A percentile compares a stretch with the other conserved stretches of the same genome.
These are phyloP conservation scores for Pygmarrhopalites habei DNA, from an alignment of 1,140 invertebrate species.

Conservation along the genomic window DNA sequence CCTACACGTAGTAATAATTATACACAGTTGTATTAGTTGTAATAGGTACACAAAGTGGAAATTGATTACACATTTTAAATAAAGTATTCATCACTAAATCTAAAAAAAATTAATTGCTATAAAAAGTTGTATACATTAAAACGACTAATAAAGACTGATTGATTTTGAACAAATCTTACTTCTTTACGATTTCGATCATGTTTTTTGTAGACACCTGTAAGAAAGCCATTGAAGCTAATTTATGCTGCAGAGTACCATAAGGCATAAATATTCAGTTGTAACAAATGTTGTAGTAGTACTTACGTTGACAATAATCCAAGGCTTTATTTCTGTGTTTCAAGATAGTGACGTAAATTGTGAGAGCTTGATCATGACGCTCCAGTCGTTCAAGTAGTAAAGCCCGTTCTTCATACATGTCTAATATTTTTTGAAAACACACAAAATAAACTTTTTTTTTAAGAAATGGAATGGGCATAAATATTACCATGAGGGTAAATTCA, in stretches of 20 bases:
- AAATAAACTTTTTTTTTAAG: no score
- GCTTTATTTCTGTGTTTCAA: constrained; percentile 73
- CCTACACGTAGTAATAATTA: no score
- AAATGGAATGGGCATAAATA: constrained; percentile 1
- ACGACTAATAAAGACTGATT: neutral
- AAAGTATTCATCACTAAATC: no score
- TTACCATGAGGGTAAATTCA: constrained; percentile 6
- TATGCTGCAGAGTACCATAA: no score
- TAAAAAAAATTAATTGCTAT: no score
- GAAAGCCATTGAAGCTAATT: neutral
- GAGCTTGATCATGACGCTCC: constrained; percentile 78
- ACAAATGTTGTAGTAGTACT: constrained; percentile 42
- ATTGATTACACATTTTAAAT: no score
- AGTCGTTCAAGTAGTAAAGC: constrained; percentile 84
- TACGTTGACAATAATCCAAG: constrained; percentile 72
- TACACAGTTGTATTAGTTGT: no score
- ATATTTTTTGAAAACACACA: constrained; percentile 36
- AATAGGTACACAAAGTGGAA: no score
- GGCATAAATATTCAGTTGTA: constrained; percentile 22
- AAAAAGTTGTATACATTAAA: constrained; percentile 35
- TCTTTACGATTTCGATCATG: neutral
- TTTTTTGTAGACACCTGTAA: constrained; percentile 49
- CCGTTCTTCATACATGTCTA: constrained; percentile 78
- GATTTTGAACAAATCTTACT: no score
- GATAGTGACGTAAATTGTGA: constrained; percentile 81